Evolutionary conservation across 2,797 vertebrate genomes (phyloP).

Genomic region (Channa striata): DNA sequence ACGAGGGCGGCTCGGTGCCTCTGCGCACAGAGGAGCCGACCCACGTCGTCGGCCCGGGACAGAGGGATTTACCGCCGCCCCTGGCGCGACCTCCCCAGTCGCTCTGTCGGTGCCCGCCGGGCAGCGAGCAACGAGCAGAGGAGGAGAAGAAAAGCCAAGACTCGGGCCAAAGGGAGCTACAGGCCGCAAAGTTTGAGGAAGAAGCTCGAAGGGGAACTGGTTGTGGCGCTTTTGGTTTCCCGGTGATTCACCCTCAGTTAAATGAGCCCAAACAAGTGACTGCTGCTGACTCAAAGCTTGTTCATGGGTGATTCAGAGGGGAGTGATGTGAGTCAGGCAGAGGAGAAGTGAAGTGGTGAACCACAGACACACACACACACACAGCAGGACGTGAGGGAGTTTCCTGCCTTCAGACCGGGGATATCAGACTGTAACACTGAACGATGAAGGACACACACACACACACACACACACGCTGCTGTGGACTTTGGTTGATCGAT

Average conservation of each 20-base stretch:
- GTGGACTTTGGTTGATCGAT: constrained; percentile 68
- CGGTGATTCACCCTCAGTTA: constrained; percentile 64
- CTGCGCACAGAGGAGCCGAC: constrained; percentile 57
- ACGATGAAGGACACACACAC: constrained; percentile 47
- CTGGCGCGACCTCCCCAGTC: constrained; percentile 43
- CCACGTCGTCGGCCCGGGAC: constrained; percentile 58
- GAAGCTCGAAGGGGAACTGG: constrained; percentile 38
- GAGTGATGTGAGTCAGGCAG: constrained; percentile 45
- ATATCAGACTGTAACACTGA: constrained; percentile 31
- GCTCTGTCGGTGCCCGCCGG: constrained; percentile 20
- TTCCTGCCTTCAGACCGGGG: constrained; percentile 34
- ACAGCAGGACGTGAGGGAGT: constrained; percentile 36
- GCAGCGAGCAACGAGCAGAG: constrained; percentile 18
- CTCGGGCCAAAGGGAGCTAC: background rate
- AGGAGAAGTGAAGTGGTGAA: constrained; percentile 41
- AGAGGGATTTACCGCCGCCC: constrained; percentile 55
- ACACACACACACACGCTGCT: constrained; percentile 49
- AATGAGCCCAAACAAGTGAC: constrained; percentile 62
- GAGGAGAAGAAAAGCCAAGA: background rate
- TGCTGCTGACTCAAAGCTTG: constrained; percentile 68
- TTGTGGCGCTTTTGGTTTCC: constrained; percentile 31
- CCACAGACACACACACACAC: constrained; percentile 32
- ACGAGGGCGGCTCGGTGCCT: constrained; percentile 45
- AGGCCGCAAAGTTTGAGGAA: constrained; percentile 62
- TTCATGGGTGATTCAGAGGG: constrained; percentile 60